Evolutionary conservation across 2,113 vertebrate species (phyloP).

Genomic region (Lathamus discolor): DNA sequence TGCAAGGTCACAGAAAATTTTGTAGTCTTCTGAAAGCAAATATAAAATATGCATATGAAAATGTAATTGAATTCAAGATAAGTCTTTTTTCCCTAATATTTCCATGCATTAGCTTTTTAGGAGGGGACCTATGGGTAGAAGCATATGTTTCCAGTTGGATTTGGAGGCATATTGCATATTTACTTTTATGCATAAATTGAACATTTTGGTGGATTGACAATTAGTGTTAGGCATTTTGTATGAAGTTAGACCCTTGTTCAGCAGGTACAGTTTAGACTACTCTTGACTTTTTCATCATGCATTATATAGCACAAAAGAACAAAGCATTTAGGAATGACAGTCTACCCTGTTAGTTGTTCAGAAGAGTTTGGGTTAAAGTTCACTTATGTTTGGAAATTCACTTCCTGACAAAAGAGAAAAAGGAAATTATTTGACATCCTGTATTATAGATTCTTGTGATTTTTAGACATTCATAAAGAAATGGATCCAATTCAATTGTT

Average conservation of each 20-base stretch:
- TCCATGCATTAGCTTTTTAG: background rate
- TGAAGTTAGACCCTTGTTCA: background rate
- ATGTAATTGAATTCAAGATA: background rate
- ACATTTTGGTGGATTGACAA: background rate
- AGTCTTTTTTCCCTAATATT: background rate
- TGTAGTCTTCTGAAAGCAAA: background rate
- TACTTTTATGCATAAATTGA: background rate
- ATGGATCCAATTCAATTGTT: constrained; percentile 2
- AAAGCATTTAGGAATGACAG: background rate
- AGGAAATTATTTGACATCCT: background rate
- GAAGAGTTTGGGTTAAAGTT: background rate
- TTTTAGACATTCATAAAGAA: background rate
- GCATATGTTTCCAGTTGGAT: background rate
- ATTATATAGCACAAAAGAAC: background rate
- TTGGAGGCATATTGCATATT: background rate
- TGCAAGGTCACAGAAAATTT: background rate
- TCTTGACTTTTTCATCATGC: background rate
- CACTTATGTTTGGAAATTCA: background rate
- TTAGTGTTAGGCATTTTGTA: background rate
- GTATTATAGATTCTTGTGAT: background rate
- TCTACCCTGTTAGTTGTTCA: background rate
- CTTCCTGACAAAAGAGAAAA: background rate
- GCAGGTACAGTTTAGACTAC: background rate
- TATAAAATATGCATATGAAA: background rate
- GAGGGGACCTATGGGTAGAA: background rate